Evolutionary conservation across 2,797 vertebrate species (phyloP).

Genomic region (Catharus ustulatus): DNA sequence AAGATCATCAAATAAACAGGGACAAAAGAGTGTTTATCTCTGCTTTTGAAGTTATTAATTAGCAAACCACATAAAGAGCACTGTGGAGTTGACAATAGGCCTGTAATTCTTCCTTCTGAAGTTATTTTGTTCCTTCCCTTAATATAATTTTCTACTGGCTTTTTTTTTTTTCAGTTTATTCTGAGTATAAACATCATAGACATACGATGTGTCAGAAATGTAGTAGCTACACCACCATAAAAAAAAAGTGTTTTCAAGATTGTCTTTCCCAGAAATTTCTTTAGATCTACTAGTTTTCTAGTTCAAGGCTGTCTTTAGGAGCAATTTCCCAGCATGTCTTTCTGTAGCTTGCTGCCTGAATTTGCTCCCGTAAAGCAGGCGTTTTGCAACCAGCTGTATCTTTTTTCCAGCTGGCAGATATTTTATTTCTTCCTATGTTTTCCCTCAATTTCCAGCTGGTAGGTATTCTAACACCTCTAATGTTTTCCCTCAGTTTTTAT

Average conservation of each 20-base stretch:
- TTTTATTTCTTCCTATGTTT: conserved; percentile 57
- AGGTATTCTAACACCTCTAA: conserved; percentile 58
- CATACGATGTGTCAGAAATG: not conserved
- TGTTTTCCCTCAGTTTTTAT: conserved; percentile 62
- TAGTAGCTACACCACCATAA: not conserved
- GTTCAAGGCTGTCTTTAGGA: not conserved
- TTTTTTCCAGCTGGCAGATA: conserved; percentile 45
- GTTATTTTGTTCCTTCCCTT: conserved; percentile 6
- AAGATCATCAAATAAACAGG: conserved; percentile 46
- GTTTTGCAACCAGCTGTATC: conserved; percentile 55
- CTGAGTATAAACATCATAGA: not conserved
- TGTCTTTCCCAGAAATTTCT: not conserved
- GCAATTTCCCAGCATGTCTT: not conserved
- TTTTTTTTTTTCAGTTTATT: not conserved
- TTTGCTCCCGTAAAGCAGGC: conserved; percentile 22
- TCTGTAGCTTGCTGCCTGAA: not conserved
- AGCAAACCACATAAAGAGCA: not conserved
- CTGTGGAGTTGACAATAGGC: not conserved
- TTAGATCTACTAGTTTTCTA: not conserved
- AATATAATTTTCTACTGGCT: not conserved
- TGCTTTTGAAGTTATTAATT: conserved; percentile 54
- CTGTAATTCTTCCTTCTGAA: not conserved
- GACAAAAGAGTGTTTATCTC: conserved; percentile 34
- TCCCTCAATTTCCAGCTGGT: conserved; percentile 60
- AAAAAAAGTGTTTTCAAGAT: not conserved